Evolutionary conservation across 2,113 vertebrate genomes (phyloP), one percentile per base, ranked within the genome.

Genomic region (Ochotona princeps): DNA sequence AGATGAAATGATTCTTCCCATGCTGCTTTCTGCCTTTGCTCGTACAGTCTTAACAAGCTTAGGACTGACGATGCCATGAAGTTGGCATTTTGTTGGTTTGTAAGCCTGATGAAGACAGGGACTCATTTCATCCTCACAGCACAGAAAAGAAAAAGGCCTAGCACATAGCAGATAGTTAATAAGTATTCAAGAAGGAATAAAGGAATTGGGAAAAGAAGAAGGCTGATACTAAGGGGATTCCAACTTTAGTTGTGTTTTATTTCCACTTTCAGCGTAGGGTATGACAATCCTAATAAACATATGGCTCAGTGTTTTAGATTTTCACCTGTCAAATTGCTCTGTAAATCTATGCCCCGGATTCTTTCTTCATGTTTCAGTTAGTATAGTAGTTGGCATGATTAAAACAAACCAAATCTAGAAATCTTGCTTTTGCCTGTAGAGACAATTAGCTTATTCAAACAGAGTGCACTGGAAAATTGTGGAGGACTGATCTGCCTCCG

Each of bases 391-490:
- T 60, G 14, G 38, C 88, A 38, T 76, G 21, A 88, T 75, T 15
- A 69, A 28, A 76, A 44, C 47, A 35, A 30, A 73, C 11, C 67
- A 65, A 69, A 63, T 44, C 2, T 28, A 66, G 21, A 74, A 69
- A 63, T 47, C 49, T 79, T 76, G 12, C 17, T 61, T 82, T 70
- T 32, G 21, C 20, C 15, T 21, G 0, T 67, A 13, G 14, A 75
- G 30, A 8, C 1, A 1, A 6, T 12, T 65, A 12, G 47, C 30
- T 63, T 30, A 51, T 86, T 83, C 57, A 44, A 30, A 13, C 25
- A 2, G 0, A 13, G 25, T 9, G 7, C 4, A 20, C 17, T 5
- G 9, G 30, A 54, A 5, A 28, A 47, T 28, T 23, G 6, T 5
- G 15, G 8, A 67, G 30, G 23, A 66, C 28, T 25, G 20, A 2